Percentiles rank a stretch among this genome's conserved stretches.
Conservation (phyloP, 2,888 invertebrate genomes). For the Dolichomitus sp. region DNA sequence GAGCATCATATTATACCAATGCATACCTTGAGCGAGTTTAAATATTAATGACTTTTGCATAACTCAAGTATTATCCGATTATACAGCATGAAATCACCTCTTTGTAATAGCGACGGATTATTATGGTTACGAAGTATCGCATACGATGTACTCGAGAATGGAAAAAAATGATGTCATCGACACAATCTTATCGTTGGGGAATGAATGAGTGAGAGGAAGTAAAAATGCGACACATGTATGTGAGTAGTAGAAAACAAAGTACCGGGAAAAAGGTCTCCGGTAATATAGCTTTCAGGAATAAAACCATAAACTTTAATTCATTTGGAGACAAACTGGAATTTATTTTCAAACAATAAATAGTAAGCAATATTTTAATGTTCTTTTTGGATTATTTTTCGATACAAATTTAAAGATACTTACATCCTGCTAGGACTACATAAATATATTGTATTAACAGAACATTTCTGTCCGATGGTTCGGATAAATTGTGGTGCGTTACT, state of each 20-base stretch:
- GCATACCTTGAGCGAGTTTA: not conserved
- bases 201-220: slow-evolving; percentile 38
- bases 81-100: slow-evolving; percentile 34
- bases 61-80: slow-evolving; percentile 28
- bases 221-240: not conserved
- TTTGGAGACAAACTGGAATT: not conserved
- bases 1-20: not conserved
- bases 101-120: not conserved
- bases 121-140: not conserved
- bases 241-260: not conserved
- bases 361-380: not conserved
- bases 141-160: slow-evolving; percentile 1
- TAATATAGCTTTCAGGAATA: not conserved
- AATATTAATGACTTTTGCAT: slow-evolving; percentile 24
- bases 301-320: not conserved
- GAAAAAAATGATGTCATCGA: slow-evolving; percentile 48
- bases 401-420: not conserved
- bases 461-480: not conserved
- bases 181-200: slow-evolving; percentile 45
- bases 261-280: not conserved
- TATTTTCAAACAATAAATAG: not conserved
- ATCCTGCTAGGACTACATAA: not conserved
- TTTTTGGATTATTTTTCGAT: not conserved
- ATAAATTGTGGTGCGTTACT: too few relatives aligned
- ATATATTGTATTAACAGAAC: not conserved